phyloP scores from a whole-genome alignment of 1,140 invertebrate genomes.

The Hylaeus volcanicus region DNA sequence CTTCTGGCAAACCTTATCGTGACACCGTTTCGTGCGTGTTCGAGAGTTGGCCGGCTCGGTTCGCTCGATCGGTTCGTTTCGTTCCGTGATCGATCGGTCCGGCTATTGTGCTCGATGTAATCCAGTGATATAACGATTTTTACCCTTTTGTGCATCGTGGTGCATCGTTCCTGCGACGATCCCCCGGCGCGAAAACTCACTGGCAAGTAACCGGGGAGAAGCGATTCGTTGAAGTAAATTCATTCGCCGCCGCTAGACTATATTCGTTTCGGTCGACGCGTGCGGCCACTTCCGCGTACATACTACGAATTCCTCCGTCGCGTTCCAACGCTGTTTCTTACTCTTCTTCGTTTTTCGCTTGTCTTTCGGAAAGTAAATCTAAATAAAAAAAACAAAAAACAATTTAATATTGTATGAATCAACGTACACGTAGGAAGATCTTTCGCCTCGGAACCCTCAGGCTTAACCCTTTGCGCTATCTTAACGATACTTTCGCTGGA shows the following conservation, averaged over 20 bases:
- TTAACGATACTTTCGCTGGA: no score
- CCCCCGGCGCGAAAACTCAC: conserved; percentile 7
- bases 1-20: conserved; percentile 79
- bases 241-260: conserved; percentile 19
- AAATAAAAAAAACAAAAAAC: no score
- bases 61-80: conserved; percentile 30
- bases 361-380: no score
- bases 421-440: no score
- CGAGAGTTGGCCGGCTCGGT: conserved; percentile 48
- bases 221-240: conserved; percentile 31
- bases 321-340: conserved; percentile 11
- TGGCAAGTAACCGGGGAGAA: conserved; percentile 50
- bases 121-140: conserved; percentile 38
- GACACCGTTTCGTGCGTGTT: conserved; percentile 75
- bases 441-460: no score
- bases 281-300: conserved; percentile 54
- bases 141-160: conserved; percentile 32
- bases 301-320: conserved; percentile 44
- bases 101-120: conserved; percentile 30
- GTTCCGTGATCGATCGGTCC: conserved; percentile 10
- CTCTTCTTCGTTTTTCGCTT: neutral
- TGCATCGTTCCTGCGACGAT: conserved; percentile 27
- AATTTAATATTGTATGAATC: no score
- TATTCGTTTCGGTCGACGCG: conserved; percentile 37
- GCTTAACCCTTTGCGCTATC: no score